A percentile compares a stretch with the other conserved stretches of the same genome.
Conservation (phyloP, 2,797 vertebrate species). For the Furcifer pardalis region DNA sequence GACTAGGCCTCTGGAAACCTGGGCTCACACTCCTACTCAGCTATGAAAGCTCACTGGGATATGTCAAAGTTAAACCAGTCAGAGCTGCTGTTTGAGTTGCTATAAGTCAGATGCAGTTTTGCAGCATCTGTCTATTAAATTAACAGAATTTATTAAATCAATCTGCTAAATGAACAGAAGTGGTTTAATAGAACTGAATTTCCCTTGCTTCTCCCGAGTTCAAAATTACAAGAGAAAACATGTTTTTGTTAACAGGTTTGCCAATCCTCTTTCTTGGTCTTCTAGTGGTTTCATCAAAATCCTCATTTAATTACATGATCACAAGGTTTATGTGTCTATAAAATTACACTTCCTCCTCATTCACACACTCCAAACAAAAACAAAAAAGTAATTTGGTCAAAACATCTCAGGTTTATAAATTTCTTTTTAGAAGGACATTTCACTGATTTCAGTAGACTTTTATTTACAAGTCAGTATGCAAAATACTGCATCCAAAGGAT, state of each 20-base stretch:
- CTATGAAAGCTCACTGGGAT: too few relatives aligned
- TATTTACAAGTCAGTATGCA: background rate
- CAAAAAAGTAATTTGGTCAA: background rate
- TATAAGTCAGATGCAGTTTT: too few relatives aligned
- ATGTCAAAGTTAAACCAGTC: too few relatives aligned
- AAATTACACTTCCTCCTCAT: background rate
- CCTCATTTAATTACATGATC: background rate
- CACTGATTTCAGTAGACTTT: background rate
- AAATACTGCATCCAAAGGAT: background rate
- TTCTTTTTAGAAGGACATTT: background rate
- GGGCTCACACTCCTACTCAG: too few relatives aligned
- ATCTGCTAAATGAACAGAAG: background rate
- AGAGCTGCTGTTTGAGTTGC: too few relatives aligned
- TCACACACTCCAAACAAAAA: too few relatives aligned
- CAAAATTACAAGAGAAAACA: background rate
- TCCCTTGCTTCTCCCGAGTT: background rate
- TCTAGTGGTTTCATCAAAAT: fast-evolving
- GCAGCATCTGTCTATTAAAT: background rate
- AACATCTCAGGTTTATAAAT: background rate
- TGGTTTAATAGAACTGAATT: slow-evolving; percentile 12
- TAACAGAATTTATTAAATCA: background rate
- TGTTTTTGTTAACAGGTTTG: background rate
- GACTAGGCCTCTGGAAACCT: too few relatives aligned
- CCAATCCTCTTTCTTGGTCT: background rate
- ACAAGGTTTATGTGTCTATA: background rate